Evolutionary conservation across 1,140 invertebrate genomes (phyloP), one percentile per base, ranked within the genome.

Genomic region (Cotesia typhae): DNA sequence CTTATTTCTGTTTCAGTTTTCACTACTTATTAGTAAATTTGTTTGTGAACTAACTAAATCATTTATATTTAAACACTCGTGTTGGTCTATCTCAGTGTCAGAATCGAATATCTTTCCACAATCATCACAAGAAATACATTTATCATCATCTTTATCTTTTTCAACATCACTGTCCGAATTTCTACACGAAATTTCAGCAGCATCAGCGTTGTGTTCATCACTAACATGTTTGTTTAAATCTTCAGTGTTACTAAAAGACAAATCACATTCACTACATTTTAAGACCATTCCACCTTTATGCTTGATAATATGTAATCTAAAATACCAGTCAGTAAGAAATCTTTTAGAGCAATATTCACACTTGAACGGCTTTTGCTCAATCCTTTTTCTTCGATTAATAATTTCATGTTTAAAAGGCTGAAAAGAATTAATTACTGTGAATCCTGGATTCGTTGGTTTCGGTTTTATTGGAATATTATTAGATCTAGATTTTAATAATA

Each of bases 241-340:
- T 37, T 79, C 78, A 7, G 76, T 76, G 69, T 83, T 81, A 3
- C 70, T 77, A 52, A 82, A 85, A 4, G 80, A 72, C 35, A 79
- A 75, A 14, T 82, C 77, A 37, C 84, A 86, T 35, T 80, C 41
- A 61, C 73, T 73, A 65, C 84, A 86, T 1, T 77, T 81, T 41
- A 82, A 82, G 0, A 64, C 78, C 2, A 81, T 80, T 51, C 82
- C 79, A 4, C 80, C 81, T 17, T 77, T 80, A 66, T 87, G 86
- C n/a, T 75, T 79, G 0, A 81, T 80, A 2, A 85, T 65, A 6
- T 87, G 86, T 5, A 82, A 75, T 64, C 84, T 84, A 35, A 84
- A 87, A 51, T 86, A 87, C 82, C 84, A 86, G 35, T 84, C 81
- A 1, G 84, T 86, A 2, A 79, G 81, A 1, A 86, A 80, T 55